Conservation (phyloP, 2,888 invertebrate species). For the Thymelicus acteon region DNA sequence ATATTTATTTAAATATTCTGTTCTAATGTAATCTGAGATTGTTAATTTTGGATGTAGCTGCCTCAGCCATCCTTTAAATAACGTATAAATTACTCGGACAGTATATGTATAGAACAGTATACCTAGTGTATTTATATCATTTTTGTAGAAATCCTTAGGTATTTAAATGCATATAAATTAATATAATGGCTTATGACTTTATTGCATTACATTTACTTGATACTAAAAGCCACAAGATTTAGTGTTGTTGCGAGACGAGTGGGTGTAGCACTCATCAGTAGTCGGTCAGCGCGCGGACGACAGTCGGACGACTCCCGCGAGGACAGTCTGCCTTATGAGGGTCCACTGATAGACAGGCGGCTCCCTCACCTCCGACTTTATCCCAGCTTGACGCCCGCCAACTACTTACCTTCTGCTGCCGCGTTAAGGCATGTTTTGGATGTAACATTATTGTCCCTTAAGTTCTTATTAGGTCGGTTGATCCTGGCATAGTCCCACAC, state of each 20-base stretch:
- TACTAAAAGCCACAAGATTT: neutral
- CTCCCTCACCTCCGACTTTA: conserved; percentile 7
- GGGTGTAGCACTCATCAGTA: conserved; percentile 16
- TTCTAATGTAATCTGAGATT: too few relatives aligned
- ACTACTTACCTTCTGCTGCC: neutral
- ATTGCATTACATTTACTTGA: too few relatives aligned
- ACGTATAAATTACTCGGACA: too few relatives aligned
- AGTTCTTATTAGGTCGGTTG: neutral
- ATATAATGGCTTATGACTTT: too few relatives aligned
- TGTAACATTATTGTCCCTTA: neutral
- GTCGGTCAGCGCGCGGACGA: conserved; percentile 2
- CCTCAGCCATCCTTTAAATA: too few relatives aligned
- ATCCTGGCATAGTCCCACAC: conserved; percentile 4
- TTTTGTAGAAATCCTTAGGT: too few relatives aligned
- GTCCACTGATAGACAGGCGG: conserved; percentile 27
- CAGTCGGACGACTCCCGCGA: conserved; percentile 11
- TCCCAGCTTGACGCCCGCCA: neutral
- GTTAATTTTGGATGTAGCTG: too few relatives aligned
- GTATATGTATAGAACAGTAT: too few relatives aligned
- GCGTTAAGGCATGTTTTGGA: neutral
- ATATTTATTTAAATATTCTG: too few relatives aligned
- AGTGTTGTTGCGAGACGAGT: too few relatives aligned
- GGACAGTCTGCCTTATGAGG: conserved; percentile 21
- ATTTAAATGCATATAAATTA: too few relatives aligned
- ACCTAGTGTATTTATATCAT: too few relatives aligned